Conservation (phyloP, 1,140 invertebrate species). For the Drosophila nikananu region DNA sequence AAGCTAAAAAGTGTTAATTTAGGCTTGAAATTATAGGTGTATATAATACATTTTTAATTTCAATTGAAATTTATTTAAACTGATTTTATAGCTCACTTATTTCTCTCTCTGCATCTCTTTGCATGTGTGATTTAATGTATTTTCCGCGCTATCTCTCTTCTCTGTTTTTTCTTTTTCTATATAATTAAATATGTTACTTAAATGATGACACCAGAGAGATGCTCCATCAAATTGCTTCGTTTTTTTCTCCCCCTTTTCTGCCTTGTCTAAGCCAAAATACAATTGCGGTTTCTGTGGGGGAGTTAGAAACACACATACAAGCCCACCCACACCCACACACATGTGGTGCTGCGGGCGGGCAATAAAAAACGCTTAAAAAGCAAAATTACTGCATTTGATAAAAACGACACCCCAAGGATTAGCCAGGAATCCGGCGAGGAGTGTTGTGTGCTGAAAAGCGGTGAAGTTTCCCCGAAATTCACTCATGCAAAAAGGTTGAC, state of each 20-base stretch:
- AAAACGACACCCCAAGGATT: constrained; percentile 67
- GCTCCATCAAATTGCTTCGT: constrained; percentile 34
- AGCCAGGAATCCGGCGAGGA: constrained; percentile 11
- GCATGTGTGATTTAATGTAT: constrained; percentile 28
- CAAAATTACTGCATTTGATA: constrained; percentile 57
- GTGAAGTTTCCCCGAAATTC: not conserved
- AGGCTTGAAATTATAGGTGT: not conserved
- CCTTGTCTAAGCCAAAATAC: constrained; percentile 39
- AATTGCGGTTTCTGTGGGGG: constrained; percentile 53
- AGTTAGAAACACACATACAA: constrained; percentile 3
- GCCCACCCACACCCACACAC: not conserved
- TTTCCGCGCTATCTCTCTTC: constrained; percentile 26
- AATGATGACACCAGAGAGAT: constrained; percentile 41
- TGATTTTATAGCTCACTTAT: not conserved
- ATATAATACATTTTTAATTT: not conserved
- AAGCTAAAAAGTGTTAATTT: not conserved
- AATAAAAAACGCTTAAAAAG: constrained; percentile 67
- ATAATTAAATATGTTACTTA: constrained; percentile 62
- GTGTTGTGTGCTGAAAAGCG: constrained; percentile 11
- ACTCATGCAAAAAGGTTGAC: constrained; percentile 55
- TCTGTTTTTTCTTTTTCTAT: constrained; percentile 2
- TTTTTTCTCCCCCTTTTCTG: not conserved
- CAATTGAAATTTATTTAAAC: not conserved
- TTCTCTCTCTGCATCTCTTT: not conserved
- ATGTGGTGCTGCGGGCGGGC: constrained; percentile 16